Evolutionary conservation across 2,888 invertebrate species (phyloP).

Genomic region (Ormyrus pomaceus): DNA sequence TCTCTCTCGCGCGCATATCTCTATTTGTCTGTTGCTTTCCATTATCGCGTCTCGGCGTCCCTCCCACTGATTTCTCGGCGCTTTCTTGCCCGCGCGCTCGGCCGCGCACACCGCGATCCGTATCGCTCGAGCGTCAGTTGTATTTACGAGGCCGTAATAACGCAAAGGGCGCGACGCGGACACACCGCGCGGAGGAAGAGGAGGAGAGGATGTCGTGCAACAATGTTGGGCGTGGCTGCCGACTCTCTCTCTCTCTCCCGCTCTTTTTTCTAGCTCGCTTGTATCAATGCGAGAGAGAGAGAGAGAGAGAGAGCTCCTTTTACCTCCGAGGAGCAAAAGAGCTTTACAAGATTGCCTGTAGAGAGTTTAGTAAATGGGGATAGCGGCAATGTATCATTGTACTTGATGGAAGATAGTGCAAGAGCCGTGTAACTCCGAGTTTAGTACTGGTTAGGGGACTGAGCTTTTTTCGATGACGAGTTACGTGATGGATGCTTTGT

Average conservation of each 20-base stretch:
- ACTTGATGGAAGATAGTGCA: constrained; percentile 25
- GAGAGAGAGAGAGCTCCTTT: too few species aligned
- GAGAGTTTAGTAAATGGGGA: constrained; percentile 28
- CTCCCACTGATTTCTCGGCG: constrained; percentile 50
- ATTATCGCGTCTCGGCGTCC: constrained; percentile 38
- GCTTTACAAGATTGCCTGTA: neutral
- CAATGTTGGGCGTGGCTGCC: constrained; percentile 51
- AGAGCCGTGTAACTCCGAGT: constrained; percentile 8
- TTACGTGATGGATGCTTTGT: constrained; percentile 9
- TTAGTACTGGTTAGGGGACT: constrained; percentile 17
- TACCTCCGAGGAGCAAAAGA: too few species aligned
- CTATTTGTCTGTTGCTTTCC: constrained; percentile 52
- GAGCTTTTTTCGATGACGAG: too few species aligned
- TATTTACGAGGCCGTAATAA: constrained; percentile 44
- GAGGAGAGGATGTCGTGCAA: constrained; percentile 44
- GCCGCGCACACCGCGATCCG: constrained; percentile 26
- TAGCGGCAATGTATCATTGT: constrained; percentile 42
- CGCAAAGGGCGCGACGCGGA: constrained; percentile 23
- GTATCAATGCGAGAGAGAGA: neutral
- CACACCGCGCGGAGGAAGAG: neutral
- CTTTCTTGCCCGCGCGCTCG: constrained; percentile 38
- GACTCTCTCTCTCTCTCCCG: neutral
- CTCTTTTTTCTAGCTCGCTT: neutral
- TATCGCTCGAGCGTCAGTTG: constrained; percentile 39
- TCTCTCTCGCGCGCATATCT: constrained; percentile 12